phyloP scores from a whole-genome alignment of 35 echinoderm and acorn worm species.

The Heliocidaris erythrogramma region DNA sequence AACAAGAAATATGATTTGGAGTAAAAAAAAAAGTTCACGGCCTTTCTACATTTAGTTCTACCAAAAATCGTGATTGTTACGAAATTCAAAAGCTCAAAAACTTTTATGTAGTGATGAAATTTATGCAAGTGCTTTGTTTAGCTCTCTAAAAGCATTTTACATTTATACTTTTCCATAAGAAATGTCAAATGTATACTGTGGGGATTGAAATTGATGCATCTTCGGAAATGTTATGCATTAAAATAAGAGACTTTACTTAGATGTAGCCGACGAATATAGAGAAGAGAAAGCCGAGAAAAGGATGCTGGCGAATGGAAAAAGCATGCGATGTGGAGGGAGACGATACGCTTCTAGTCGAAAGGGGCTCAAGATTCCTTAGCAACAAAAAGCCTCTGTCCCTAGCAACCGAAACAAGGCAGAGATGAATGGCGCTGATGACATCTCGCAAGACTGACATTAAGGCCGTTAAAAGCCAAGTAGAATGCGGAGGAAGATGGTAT shows the following conservation, averaged over 20 bases:
- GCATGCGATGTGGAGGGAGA: not conserved
- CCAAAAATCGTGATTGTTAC: too few species aligned
- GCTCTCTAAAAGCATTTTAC: too few species aligned
- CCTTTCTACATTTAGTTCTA: too few species aligned
- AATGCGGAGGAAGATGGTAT: not conserved
- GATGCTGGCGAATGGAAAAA: not conserved
- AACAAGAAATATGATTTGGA: too few species aligned
- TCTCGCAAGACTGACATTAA: not conserved
- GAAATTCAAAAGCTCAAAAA: too few species aligned
- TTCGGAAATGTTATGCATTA: not conserved
- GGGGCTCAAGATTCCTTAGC: not conserved
- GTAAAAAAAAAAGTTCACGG: too few species aligned
- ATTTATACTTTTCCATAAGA: not conserved
- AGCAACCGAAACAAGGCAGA: not conserved
- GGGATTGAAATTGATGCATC: not conserved
- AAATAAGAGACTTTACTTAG: not conserved
- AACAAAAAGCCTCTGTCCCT: slow-evolving; percentile 9
- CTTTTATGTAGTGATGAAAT: too few species aligned
- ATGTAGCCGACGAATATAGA: not conserved
- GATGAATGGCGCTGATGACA: slow-evolving; percentile 8
- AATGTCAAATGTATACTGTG: not conserved
- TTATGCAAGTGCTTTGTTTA: too few species aligned
- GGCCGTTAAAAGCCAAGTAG: slow-evolving; percentile 8
- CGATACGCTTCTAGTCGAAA: slow-evolving; percentile 15
- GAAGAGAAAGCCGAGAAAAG: not conserved